Base-by-base conservation (phyloP, 1,140 invertebrate species). In the Anastrepha obliqua region DNA sequence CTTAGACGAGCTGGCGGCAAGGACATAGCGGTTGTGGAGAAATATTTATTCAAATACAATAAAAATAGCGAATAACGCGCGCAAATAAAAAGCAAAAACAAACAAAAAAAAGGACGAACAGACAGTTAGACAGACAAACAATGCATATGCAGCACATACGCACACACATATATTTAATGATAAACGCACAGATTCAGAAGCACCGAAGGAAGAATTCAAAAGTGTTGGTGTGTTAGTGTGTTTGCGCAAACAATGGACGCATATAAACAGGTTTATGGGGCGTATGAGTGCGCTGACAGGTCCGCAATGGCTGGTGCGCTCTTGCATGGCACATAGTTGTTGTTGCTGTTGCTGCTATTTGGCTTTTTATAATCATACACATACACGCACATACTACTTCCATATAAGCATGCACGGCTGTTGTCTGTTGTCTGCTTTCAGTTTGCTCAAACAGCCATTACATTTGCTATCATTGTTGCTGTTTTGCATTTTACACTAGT, bases 41-140 rank as follows among this genome's bases (percentile, higher is more conserved):
- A 20, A 81, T 51, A 81, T 81, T 81, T 81, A 81, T 81, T 8
- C 74, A 55, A 81, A 81, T 81, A 58, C n/a, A 81, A 81, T 81
- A 29, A 81, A 81, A 81, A 55, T 55, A 81, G 74, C 74, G 74
- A 81, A 81, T 81, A 81, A 81, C 20, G 51, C 74, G 47, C 44
- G 47, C 29, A 67, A 62, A 62, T 13, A 62, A n/a, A 62, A 29
- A 81, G 51, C 74, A 81, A n/a, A 29, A 58, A 7, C 11, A 9
- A 58, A 58, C 20, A 20, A 58, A 47, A 81, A 6, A 67, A 1
- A 67, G 29, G 29, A 39, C 29, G 17, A n/a, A 64, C 60, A 64
- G 17, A 20, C 20, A 39, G 29, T 1, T 39, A 67, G 29, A 67
- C 64, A 44, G 15, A 47, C 13, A 20, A 17, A 51, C 51, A 55